Conservation (phyloP, 2,797 vertebrate species). For the Labeo calbasu region DNA sequence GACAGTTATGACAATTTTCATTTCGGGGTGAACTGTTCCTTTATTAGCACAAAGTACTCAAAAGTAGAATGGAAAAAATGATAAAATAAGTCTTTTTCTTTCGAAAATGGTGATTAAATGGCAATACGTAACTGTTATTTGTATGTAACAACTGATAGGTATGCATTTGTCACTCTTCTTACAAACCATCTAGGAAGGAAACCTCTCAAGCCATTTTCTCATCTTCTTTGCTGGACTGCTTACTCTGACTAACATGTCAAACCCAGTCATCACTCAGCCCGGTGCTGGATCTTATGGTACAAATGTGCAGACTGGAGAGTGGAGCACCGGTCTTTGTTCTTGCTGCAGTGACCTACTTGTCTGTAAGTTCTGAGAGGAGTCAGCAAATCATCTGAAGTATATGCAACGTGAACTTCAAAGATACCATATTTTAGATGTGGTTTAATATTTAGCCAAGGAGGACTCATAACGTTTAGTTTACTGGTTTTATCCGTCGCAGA, state of each 20-base stretch:
- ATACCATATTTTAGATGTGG: conserved; percentile 1
- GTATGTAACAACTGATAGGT: not conserved
- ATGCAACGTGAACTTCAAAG: not conserved
- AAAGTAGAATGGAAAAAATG: not conserved
- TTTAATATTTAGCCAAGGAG: not conserved
- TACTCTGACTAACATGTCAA: conserved; percentile 73
- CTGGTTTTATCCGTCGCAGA: not conserved
- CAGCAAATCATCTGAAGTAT: not conserved
- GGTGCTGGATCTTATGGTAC: conserved; percentile 77
- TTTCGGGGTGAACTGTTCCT: not conserved
- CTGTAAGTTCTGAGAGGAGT: conserved; percentile 76
- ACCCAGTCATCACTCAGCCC: conserved; percentile 78
- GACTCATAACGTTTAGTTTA: not conserved
- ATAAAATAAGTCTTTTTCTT: not conserved
- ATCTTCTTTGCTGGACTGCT: not conserved
- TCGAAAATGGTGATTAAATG: not conserved
- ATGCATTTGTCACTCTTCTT: not conserved
- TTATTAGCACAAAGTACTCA: not conserved
- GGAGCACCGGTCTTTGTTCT: conserved; percentile 81
- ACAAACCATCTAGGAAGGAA: not conserved
- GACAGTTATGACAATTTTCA: not conserved
- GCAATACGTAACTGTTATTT: not conserved
- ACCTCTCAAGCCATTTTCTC: not conserved
- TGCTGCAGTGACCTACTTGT: conserved; percentile 78
- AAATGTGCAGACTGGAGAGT: conserved; percentile 82